Conservation (phyloP, 2,113 vertebrate genomes). For the Saccopteryx bilineata region DNA sequence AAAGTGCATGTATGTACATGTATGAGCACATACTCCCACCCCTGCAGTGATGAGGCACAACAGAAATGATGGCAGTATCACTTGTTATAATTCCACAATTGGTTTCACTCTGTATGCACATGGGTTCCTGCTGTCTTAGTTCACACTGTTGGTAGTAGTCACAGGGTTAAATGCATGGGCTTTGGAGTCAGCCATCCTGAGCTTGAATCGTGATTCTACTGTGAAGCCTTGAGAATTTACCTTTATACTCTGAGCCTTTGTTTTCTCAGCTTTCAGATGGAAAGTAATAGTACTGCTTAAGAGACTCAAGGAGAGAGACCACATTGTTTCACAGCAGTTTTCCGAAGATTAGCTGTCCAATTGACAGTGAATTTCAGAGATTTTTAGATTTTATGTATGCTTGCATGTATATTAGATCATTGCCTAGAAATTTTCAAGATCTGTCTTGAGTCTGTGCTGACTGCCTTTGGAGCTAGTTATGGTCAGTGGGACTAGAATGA, state of each 20-base stretch:
- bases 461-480: background rate
- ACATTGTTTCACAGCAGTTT: background rate
- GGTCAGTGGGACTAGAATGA: background rate
- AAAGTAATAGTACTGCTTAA: background rate
- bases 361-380: background rate
- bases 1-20: background rate
- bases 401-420: background rate
- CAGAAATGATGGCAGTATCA: background rate
- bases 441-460: background rate
- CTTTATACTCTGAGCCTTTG: background rate
- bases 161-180: background rate
- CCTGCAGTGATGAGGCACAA: background rate
- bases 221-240: background rate
- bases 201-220: slow-evolving; percentile 4
- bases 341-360: background rate
- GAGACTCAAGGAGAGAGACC: background rate
- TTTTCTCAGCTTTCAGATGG: background rate
- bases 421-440: background rate
- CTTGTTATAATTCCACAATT: background rate
- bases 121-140: background rate
- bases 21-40: too few relatives aligned
- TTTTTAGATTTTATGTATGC: background rate
- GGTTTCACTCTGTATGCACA: background rate
- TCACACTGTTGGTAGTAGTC: background rate
- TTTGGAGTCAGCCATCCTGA: background rate